A percentile compares a stretch with the other conserved stretches of the same genome.
These are phyloP conservation scores for Tetrao urogallus DNA, from an alignment of 2,113 vertebrate genomes.

Conservation along the genomic window DNA sequence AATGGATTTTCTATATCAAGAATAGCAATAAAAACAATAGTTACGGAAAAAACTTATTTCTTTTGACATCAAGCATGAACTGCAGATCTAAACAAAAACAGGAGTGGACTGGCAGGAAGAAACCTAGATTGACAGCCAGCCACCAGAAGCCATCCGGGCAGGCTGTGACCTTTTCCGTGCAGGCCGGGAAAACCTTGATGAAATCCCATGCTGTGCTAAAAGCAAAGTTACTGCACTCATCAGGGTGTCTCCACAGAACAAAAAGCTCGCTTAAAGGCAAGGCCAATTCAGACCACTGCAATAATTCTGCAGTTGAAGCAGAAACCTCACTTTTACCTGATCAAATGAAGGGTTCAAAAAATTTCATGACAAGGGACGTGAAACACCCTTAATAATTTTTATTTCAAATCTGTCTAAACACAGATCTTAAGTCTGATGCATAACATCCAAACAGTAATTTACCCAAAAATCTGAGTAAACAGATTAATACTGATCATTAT, in stretches of 20 bases:
- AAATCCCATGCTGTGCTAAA: conserved; percentile 47
- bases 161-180: background rate
- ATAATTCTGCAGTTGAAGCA: background rate
- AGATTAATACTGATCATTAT: background rate
- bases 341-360: conserved; percentile 54
- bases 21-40: background rate
- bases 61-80: background rate
- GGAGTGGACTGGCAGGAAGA: background rate
- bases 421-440: background rate
- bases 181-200: conserved; percentile 8
- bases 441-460: background rate
- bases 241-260: conserved; percentile 23
- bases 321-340: conserved; percentile 7
- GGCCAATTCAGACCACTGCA: conserved; percentile 8
- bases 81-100: background rate
- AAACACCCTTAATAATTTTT: background rate
- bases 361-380: background rate
- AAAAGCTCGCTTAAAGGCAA: conserved; percentile 37
- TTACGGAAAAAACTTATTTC: background rate
- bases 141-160: conserved; percentile 8
- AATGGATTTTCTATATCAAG: background rate
- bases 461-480: background rate
- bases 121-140: background rate
- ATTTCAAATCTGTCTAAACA: background rate
- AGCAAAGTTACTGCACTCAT: conserved; percentile 36